Percentiles rank a stretch among this genome's conserved stretches.
These are phyloP conservation scores for Otocyon megalotis DNA, from an alignment of 2,113 vertebrate genomes.

Conservation along the genomic window DNA sequence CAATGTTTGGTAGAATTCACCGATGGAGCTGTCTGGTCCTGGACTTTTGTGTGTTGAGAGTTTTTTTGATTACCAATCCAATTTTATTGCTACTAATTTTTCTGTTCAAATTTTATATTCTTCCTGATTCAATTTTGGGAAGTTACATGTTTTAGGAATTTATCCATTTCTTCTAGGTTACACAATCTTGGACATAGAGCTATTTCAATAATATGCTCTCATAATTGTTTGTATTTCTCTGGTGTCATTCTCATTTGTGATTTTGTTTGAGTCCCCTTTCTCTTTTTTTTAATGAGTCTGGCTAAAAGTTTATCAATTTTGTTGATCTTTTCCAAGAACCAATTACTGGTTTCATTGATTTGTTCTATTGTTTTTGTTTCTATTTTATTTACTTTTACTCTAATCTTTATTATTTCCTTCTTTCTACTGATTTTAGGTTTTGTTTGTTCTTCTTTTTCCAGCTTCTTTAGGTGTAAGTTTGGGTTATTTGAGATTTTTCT, in stretches of 20 bases:
- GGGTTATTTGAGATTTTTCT: neutral
- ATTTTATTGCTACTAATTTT: neutral
- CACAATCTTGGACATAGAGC: neutral
- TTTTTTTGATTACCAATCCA: neutral
- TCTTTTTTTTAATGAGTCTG: neutral
- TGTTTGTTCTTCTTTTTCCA: neutral
- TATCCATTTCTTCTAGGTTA: neutral
- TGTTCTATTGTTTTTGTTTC: neutral
- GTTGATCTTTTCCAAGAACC: neutral
- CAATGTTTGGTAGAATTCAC: neutral
- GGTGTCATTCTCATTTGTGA: neutral
- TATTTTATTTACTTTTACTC: neutral
- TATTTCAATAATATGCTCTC: neutral
- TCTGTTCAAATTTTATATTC: neutral
- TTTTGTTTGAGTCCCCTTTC: neutral
- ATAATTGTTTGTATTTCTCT: neutral
- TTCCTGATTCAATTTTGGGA: neutral
- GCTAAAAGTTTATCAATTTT: neutral
- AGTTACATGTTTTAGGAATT: neutral
- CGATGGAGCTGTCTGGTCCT: neutral
- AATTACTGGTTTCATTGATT: neutral
- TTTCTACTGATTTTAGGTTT: neutral
- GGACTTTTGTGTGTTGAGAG: neutral
- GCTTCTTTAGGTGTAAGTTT: neutral
- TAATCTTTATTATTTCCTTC: neutral